These are phyloP conservation scores for Lepus oiostolus DNA, from an alignment of 2,797 vertebrate genomes.

Conservation along the genomic window DNA sequence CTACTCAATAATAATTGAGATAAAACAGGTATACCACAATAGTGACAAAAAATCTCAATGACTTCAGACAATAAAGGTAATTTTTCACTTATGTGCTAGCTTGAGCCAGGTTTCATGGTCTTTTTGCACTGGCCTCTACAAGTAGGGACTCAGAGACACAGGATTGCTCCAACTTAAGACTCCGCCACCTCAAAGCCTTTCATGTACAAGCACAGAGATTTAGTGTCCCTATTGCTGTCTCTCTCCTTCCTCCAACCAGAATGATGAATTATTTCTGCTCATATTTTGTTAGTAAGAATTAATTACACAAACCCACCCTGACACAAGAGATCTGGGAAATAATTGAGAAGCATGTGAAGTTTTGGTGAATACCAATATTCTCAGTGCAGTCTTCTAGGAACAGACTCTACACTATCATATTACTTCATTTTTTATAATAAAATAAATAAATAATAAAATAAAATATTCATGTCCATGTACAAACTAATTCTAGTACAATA, in stretches of 20 bases:
- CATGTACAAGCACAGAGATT: background rate
- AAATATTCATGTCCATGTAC: constrained; percentile 2
- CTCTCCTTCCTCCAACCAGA: background rate
- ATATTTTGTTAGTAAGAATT: constrained; percentile 29
- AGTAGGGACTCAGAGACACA: background rate
- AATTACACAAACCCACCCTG: background rate
- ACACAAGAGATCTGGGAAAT: background rate
- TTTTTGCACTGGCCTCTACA: background rate
- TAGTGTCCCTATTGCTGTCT: background rate
- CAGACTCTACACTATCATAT: background rate
- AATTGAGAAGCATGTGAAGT: background rate
- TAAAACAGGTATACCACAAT: background rate
- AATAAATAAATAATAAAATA: background rate
- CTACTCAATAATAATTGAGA: background rate
- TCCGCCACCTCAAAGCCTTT: background rate
- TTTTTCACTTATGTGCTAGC: background rate
- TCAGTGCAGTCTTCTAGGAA: background rate
- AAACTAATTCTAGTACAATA: background rate
- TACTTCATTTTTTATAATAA: constrained; percentile 25
- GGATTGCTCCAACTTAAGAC: background rate
- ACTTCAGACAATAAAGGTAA: background rate
- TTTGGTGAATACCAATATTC: constrained; percentile 24
- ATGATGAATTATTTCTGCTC: background rate
- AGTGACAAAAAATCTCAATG: background rate
- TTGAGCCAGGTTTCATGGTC: background rate